phyloP scores from a whole-genome alignment of 2,888 invertebrate genomes.

The Eucera pruinosa region DNA sequence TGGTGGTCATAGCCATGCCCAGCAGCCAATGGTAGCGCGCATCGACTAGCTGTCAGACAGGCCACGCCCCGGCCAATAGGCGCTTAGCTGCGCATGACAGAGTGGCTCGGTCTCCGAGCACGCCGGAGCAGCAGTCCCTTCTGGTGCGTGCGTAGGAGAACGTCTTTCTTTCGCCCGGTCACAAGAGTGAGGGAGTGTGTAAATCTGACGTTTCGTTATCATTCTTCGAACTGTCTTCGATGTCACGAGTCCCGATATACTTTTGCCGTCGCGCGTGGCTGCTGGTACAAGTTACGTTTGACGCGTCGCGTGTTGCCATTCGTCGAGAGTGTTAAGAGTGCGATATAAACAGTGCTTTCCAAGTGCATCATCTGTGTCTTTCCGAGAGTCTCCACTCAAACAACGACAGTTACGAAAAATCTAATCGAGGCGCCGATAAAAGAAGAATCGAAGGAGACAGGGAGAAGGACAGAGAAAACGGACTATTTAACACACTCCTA shows the following conservation, averaged over 20 bases:
- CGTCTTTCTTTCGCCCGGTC: slow-evolving; percentile 68
- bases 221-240: slow-evolving; percentile 10
- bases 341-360: slow-evolving; percentile 31
- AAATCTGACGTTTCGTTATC: slow-evolving; percentile 45
- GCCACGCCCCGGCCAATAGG: slow-evolving; percentile 74
- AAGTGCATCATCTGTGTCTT: slow-evolving; percentile 32
- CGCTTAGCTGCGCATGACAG: slow-evolving; percentile 71
- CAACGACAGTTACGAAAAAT: not conserved
- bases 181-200: slow-evolving; percentile 48
- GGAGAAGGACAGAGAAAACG: slow-evolving; percentile 55
- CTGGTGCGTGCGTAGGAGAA: slow-evolving; percentile 79
- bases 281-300: not conserved
- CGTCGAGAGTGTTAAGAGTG: slow-evolving; percentile 34
- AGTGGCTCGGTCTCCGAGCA: slow-evolving; percentile 53
- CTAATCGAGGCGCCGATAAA: not conserved
- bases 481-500: slow-evolving; percentile 73
- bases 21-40: slow-evolving; percentile 71
- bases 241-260: not conserved
- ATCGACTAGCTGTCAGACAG: slow-evolving; percentile 50
- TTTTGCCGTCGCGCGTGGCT: slow-evolving; percentile 14
- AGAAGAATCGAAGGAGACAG: slow-evolving; percentile 28
- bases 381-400: not conserved
- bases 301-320: slow-evolving; percentile 17
- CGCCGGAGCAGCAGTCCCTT: slow-evolving; percentile 77
- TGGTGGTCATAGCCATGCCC: slow-evolving; percentile 76